Conservation (phyloP, 2,113 vertebrate genomes). For the Ciconia maguari region DNA sequence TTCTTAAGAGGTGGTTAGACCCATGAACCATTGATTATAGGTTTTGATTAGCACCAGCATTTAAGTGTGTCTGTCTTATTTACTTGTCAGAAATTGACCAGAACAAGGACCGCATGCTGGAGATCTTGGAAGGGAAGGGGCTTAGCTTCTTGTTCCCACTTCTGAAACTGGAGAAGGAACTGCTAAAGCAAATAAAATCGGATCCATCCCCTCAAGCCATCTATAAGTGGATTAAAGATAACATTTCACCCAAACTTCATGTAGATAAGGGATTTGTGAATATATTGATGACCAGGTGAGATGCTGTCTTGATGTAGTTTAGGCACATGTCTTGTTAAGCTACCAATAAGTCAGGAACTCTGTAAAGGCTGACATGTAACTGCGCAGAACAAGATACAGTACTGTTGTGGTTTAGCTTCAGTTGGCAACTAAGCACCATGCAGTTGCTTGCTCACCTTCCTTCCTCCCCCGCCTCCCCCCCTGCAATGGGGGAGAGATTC, state of each 20-base stretch:
- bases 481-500: too few relatives aligned
- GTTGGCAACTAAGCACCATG: too few relatives aligned
- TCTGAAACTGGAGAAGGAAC: slow-evolving; percentile 98
- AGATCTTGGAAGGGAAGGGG: slow-evolving; percentile 97
- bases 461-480: too few relatives aligned
- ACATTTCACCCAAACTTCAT: slow-evolving; percentile 98
- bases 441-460: too few relatives aligned
- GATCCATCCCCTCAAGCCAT: slow-evolving; percentile 97
- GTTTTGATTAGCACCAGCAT: too few relatives aligned
- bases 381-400: not conserved
- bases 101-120: slow-evolving; percentile 99
- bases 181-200: slow-evolving; percentile 94
- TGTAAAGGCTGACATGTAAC: accelerated
- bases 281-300: slow-evolving; percentile 98
- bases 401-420: too few relatives aligned
- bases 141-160: slow-evolving; percentile 98
- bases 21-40: accelerated
- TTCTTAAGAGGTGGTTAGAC: not conserved
- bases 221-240: slow-evolving; percentile 99
- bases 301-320: not conserved
- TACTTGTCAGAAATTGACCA: slow-evolving; percentile 90
- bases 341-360: accelerated
- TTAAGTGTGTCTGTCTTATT: not conserved
- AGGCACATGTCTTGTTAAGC: not conserved
- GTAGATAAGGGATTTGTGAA: slow-evolving; percentile 99